Evolutionary conservation across 1,140 invertebrate genomes (phyloP), one percentile per base, ranked within the genome.

Genomic region (Drosophila sturtevanti): DNA sequence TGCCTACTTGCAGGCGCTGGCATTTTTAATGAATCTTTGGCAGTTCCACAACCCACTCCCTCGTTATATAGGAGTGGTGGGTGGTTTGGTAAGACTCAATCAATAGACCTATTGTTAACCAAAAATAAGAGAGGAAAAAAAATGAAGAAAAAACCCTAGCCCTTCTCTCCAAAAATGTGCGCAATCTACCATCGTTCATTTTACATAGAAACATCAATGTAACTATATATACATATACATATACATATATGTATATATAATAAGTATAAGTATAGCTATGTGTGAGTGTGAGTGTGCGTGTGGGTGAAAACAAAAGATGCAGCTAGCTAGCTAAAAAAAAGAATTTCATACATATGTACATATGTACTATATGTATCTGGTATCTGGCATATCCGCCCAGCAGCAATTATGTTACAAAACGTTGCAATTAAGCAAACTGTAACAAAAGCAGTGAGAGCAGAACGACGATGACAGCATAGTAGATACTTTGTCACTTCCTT

Each of bases 391-490:
- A 48, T 48, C 41, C 41, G 41, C 41, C 41, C 75, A 64, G 64
- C 79, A 82, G 79, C 82, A 87, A 87, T 87, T 87, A 87, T 79
- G 79, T 71, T 89, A 79, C 82, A 87, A 87, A 87, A 89, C 82
- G 82, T 79, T 87, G 82, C 82, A 87, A 87, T 87, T 87, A 87
- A 79, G 79, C 82, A 89, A 87, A 82, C 82, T 79, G 66, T 86
- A 79, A 87, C 75, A 87, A 82, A 82, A 74, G 74, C 73, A 54
- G 65, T 60, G 62, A 63, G 78, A 68, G 38, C 63, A 22, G 38
- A 31, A 9, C 18, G 41, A 10, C 18, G 41, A 48, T 18, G 41
- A 21, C 41, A 48, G 41, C 41, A 48, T 16, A 48, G 9, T 18
- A 48, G 41, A 48, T 48, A 48, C 41, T 48, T 11, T 38, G 14